These are phyloP conservation scores for Dione juno DNA, from an alignment of 2,888 invertebrate genomes.

Conservation along the genomic window DNA sequence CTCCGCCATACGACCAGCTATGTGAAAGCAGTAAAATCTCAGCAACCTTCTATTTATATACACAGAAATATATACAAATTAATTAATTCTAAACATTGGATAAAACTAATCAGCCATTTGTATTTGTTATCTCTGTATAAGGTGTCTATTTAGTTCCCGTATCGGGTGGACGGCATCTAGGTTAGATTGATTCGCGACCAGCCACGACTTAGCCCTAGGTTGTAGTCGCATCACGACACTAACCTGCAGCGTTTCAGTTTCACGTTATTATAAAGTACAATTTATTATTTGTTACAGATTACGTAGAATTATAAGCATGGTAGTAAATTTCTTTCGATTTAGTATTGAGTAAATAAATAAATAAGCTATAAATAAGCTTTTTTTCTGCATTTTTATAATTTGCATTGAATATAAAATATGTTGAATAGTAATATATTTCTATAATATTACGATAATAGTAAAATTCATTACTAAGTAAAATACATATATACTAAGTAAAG, in stretches of 20 bases:
- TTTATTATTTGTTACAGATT: conserved; percentile 15
- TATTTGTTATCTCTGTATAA: conserved; percentile 23
- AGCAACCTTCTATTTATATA: too few species aligned
- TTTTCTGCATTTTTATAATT: too few species aligned
- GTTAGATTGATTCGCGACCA: conserved; percentile 41
- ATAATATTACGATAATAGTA: too few species aligned
- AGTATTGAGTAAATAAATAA: not conserved
- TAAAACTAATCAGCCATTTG: conserved; percentile 6
- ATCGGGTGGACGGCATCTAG: conserved; percentile 38
- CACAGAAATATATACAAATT: not conserved
- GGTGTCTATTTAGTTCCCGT: conserved; percentile 30
- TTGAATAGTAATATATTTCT: too few species aligned
- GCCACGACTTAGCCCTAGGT: conserved; percentile 40
- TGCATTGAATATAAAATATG: too few species aligned
- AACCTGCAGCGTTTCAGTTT: conserved; percentile 39
- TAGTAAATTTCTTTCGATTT: not conserved
- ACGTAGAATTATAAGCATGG: not conserved
- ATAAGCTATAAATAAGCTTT: not conserved
- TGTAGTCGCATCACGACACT: conserved; percentile 47
- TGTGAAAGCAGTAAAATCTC: too few species aligned
- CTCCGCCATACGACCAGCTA: too few species aligned
- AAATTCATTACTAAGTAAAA: too few species aligned
- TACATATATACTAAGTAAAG: too few species aligned
- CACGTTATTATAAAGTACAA: conserved; percentile 23
- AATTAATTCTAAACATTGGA: not conserved